Evolutionary conservation across 2,888 invertebrate genomes (phyloP).

Genomic region (Drosophila prostipennis): DNA sequence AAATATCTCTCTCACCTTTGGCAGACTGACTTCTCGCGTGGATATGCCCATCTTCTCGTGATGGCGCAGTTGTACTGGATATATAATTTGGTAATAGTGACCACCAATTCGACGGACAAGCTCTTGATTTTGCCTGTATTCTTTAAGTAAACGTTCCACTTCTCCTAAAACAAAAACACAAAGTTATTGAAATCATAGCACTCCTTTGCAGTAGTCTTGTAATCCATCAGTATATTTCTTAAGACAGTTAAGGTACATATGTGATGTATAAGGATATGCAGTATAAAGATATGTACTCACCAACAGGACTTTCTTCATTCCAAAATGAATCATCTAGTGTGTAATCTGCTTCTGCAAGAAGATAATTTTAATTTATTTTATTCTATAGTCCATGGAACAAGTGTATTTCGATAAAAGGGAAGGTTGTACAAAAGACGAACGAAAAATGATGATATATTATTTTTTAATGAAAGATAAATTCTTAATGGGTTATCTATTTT

Average conservation of each 20-base stretch:
- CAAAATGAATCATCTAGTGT: constrained; percentile 96
- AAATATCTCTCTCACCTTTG: constrained; percentile 87
- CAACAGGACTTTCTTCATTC: constrained; percentile 96
- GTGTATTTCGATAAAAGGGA: background rate
- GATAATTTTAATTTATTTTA: background rate
- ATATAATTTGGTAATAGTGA: constrained; percentile 97
- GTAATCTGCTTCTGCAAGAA: constrained; percentile 94
- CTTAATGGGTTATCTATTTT: background rate
- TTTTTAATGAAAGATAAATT: too few relatives aligned
- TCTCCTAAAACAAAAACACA: constrained; percentile 86
- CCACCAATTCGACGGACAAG: constrained; percentile 95
- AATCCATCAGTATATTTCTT: background rate
- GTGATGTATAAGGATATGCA: too few relatives aligned
- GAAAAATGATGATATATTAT: background rate
- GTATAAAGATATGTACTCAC: constrained; percentile 86
- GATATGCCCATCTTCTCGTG: constrained; percentile 98
- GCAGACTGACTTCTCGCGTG: constrained; percentile 94
- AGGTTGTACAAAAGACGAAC: background rate
- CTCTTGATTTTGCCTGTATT: constrained; percentile 96
- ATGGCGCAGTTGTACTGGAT: constrained; percentile 96
- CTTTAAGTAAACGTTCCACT: constrained; percentile 95
- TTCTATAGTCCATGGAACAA: background rate
- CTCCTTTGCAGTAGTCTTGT: too few relatives aligned
- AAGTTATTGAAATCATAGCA: too few relatives aligned
- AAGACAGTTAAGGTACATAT: background rate